These are phyloP conservation scores for Sebastes taczanowskii DNA, from an alignment of 2,797 vertebrate species.

Conservation along the genomic window DNA sequence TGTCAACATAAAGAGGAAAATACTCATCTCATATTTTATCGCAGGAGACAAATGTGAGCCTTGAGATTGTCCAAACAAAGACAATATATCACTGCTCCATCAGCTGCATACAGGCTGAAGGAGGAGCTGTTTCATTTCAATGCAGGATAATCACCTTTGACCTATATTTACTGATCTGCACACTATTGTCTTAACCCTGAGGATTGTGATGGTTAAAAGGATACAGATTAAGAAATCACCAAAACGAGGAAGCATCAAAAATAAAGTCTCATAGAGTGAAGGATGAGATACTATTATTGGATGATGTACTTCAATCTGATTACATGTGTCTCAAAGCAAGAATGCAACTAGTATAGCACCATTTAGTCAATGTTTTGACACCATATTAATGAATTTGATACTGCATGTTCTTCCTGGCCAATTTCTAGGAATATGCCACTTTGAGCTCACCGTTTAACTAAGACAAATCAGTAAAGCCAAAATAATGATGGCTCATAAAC, in stretches of 20 bases:
- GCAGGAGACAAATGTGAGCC: constrained; percentile 35
- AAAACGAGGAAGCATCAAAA: not conserved
- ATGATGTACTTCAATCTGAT: not conserved
- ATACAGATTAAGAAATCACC: not conserved
- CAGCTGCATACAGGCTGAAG: constrained; percentile 84
- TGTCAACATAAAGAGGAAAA: constrained; percentile 50
- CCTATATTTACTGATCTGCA: not conserved
- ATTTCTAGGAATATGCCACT: not conserved
- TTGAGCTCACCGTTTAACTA: too few species aligned
- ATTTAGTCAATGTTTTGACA: not conserved
- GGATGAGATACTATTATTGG: not conserved
- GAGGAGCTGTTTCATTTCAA: constrained; percentile 52
- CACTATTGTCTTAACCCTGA: not conserved
- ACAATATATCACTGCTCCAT: constrained; percentile 78
- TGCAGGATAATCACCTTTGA: not conserved
- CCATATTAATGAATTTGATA: not conserved
- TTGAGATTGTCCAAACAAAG: constrained; percentile 64
- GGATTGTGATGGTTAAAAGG: not conserved
- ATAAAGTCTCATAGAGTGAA: not conserved
- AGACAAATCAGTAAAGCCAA: too few species aligned
- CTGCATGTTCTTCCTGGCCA: not conserved
- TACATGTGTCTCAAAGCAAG: not conserved
- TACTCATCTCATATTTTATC: constrained; percentile 35
- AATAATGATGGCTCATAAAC: too few species aligned
- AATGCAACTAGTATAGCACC: not conserved